These are phyloP conservation scores for Mugil cephalus DNA, from an alignment of 2,113 vertebrate genomes.

Conservation along the genomic window DNA sequence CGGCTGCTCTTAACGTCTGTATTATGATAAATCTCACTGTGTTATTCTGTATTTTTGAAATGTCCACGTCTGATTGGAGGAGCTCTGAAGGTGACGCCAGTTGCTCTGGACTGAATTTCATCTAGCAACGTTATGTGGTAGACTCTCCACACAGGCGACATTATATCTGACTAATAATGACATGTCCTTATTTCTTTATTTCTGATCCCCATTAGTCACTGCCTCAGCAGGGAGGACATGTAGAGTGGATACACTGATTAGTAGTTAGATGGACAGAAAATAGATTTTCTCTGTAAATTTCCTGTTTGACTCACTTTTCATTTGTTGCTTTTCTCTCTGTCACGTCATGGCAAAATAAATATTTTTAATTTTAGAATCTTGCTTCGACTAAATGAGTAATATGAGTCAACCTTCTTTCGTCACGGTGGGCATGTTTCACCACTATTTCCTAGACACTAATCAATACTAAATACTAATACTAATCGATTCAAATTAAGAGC, in stretches of 20 bases:
- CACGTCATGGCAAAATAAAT: not conserved
- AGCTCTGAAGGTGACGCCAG: not conserved
- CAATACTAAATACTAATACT: too few species aligned
- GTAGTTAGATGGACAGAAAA: not conserved
- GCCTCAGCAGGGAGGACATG: too few species aligned
- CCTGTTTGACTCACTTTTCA: not conserved
- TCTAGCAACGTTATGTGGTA: not conserved
- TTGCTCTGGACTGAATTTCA: not conserved
- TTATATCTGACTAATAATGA: slow-evolving; percentile 5
- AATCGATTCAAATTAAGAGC: slow-evolving; percentile 8
- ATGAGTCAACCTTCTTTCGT: not conserved
- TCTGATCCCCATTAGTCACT: too few species aligned
- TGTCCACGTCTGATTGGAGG: slow-evolving; percentile 13
- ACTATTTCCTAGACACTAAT: too few species aligned
- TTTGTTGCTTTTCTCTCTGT: not conserved
- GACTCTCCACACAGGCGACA: not conserved
- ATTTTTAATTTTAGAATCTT: not conserved
- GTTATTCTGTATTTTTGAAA: not conserved
- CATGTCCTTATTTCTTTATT: too few species aligned
- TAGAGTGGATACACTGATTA: not conserved
- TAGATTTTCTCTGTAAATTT: not conserved
- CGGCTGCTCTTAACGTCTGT: not conserved
- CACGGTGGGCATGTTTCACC: too few species aligned
- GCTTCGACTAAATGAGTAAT: not conserved
- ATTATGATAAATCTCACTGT: not conserved